Percentiles rank a stretch among this genome's conserved stretches.
Conservation (phyloP, 2,113 vertebrate species). For the Lophochroa leadbeateri region DNA sequence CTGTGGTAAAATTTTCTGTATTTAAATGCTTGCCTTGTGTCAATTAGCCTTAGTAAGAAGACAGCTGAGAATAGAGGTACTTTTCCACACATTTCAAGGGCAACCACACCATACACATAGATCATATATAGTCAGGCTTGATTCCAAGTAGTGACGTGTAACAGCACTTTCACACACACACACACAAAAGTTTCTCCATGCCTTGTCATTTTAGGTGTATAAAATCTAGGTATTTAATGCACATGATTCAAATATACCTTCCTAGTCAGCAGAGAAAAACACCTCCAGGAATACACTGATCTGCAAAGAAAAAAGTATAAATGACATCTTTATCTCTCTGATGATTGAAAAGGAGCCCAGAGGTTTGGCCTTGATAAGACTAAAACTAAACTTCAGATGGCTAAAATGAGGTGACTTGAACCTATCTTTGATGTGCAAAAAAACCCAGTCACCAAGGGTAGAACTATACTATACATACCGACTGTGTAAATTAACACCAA, state of each 20-base stretch:
- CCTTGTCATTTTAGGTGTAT: neutral
- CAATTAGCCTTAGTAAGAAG: neutral
- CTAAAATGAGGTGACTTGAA: neutral
- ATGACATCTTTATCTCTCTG: neutral
- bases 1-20: neutral
- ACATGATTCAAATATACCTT: neutral
- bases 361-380: neutral
- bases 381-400: neutral
- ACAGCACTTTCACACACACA: neutral
- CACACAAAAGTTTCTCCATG: neutral
- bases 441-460: neutral
- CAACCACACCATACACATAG: neutral
- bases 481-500: rapidly evolving
- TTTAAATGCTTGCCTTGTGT: neutral
- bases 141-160: neutral
- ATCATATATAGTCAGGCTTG: neutral
- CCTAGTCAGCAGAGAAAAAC: neutral
- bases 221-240: neutral
- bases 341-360: neutral
- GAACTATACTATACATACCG: neutral
- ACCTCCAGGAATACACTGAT: neutral
- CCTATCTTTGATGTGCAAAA: neutral
- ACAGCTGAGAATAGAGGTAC: neutral
- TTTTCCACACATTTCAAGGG: neutral
- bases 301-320: neutral